phyloP scores from a whole-genome alignment of 2,888 invertebrate genomes.

The Ochlodes sylvanus region DNA sequence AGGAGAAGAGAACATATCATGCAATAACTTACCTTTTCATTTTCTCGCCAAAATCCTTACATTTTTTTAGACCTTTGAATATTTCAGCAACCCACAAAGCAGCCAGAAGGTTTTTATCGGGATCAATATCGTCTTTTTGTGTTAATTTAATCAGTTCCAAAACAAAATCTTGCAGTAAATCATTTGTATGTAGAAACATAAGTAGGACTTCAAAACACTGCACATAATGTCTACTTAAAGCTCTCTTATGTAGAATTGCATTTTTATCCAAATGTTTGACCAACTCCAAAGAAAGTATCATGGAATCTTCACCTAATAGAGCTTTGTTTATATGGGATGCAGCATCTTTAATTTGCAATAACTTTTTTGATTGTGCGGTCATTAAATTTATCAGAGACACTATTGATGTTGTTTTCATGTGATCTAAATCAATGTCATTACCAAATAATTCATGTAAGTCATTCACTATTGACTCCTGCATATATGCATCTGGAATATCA shows the following conservation, averaged over 20 bases:
- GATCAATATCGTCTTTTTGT: conserved; percentile 56
- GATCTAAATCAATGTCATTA: conserved; percentile 60
- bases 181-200: conserved; percentile 77
- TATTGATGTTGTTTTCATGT: conserved; percentile 64
- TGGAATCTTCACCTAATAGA: conserved; percentile 64
- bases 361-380: conserved; percentile 57
- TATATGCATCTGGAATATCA: conserved; percentile 63
- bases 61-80: conserved; percentile 69
- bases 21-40: conserved; percentile 57
- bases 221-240: conserved; percentile 59
- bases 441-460: conserved; percentile 70
- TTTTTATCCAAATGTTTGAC: conserved; percentile 57
- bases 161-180: conserved; percentile 77
- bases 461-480: conserved; percentile 66
- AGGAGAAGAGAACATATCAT: conserved; percentile 14
- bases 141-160: conserved; percentile 72
- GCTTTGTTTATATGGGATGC: conserved; percentile 56
- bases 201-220: conserved; percentile 84
- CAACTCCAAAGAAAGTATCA: conserved; percentile 69
- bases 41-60: conserved; percentile 61
- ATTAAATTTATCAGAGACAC: conserved; percentile 58
- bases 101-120: conserved; percentile 66
- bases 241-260: conserved; percentile 10
- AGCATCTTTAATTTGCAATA: conserved; percentile 56
- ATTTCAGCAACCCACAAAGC: conserved; percentile 84